phyloP scores from a whole-genome alignment of 2,113 vertebrate species.

The Anhinga anhinga region DNA sequence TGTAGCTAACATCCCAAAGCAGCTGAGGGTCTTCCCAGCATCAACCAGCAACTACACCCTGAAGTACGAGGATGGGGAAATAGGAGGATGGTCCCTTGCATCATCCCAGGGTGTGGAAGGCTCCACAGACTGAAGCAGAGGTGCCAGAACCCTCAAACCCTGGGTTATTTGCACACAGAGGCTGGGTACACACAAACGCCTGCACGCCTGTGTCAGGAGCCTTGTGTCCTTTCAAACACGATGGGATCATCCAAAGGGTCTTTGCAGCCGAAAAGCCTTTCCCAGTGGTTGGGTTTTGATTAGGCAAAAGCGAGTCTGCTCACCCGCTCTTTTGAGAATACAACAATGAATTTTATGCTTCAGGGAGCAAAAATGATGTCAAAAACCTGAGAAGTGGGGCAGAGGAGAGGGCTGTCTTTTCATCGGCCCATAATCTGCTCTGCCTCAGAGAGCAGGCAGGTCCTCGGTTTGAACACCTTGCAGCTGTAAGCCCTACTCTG shows the following conservation, averaged over 20 bases:
- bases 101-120: neutral
- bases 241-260: neutral
- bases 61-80: neutral
- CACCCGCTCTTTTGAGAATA: neutral
- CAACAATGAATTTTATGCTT: neutral
- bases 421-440: neutral
- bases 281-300: neutral
- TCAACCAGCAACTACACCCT: neutral
- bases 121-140: neutral
- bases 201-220: rapidly evolving
- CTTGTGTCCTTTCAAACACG: rapidly evolving
- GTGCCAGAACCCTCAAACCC: neutral
- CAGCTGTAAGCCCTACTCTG: neutral
- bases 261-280: neutral
- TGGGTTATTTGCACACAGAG: neutral
- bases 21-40: neutral
- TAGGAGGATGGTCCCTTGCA: neutral
- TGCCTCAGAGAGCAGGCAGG: neutral
- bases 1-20: neutral
- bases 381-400: constrained; percentile 10
- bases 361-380: neutral
- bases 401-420: neutral
- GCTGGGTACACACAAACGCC: neutral
- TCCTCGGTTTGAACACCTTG: neutral
- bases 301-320: neutral